phyloP scores from a whole-genome alignment of 2,113 vertebrate species.

The Catharus fuscescens region DNA sequence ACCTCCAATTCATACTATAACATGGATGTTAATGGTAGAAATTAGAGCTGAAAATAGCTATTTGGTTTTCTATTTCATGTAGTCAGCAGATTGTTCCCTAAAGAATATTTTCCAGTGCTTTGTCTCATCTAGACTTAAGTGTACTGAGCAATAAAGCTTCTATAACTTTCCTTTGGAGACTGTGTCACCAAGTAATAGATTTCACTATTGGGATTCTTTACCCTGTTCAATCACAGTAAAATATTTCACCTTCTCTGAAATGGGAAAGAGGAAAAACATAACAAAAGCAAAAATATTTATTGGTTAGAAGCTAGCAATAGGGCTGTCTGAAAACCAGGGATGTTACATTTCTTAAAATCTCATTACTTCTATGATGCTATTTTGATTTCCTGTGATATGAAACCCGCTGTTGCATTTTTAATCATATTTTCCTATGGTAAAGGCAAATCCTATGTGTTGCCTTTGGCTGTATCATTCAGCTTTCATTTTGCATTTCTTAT shows the following conservation, averaged over 20 bases:
- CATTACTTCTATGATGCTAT: not conserved
- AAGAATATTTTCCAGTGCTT: slow-evolving; percentile 33
- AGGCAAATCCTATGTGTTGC: not conserved
- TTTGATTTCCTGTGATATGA: not conserved
- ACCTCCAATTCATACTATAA: not conserved
- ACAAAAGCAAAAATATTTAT: not conserved
- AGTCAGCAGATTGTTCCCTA: slow-evolving; percentile 27
- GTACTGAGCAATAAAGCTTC: slow-evolving; percentile 36
- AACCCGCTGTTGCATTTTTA: not conserved
- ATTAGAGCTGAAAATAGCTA: slow-evolving; percentile 19
- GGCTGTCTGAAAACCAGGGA: not conserved
- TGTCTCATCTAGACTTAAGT: slow-evolving; percentile 33
- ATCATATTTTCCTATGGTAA: not conserved
- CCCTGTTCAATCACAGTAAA: not conserved
- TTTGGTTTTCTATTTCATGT: slow-evolving; percentile 5
- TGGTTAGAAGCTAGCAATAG: not conserved
- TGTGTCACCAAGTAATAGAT: slow-evolving; percentile 28
- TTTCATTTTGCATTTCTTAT: not conserved
- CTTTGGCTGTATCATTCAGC: not conserved
- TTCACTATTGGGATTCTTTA: slow-evolving; percentile 39
- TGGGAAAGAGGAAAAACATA: not conserved
- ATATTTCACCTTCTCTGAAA: slow-evolving; percentile 34
- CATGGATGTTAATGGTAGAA: not conserved
- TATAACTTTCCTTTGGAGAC: slow-evolving; percentile 19
- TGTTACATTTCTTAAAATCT: not conserved